Percentiles rank a stretch among this genome's conserved stretches.
phyloP scores from a whole-genome alignment of 2,888 invertebrate species.

The Diaphora mendica region DNA sequence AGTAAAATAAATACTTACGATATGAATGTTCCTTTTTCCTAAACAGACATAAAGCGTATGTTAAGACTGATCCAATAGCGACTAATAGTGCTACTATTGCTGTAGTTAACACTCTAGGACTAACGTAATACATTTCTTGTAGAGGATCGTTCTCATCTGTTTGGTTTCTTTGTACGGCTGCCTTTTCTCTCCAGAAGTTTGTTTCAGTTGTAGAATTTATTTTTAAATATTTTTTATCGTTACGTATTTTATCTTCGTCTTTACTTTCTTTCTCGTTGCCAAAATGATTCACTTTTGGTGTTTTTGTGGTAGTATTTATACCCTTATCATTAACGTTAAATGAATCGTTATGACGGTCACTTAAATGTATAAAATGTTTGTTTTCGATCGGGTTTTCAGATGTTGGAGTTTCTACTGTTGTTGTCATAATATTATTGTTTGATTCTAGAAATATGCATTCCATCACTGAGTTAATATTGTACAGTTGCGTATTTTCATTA shows the following conservation, averaged over 20 bases:
- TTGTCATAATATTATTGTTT: neutral
- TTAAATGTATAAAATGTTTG: neutral
- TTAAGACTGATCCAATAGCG: neutral
- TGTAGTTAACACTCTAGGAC: neutral
- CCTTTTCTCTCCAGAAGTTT: neutral
- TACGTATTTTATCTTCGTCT: neutral
- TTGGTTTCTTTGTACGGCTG: neutral
- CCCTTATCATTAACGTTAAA: neutral
- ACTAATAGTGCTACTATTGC: neutral
- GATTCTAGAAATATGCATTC: conserved; percentile 24
- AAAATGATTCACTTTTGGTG: neutral
- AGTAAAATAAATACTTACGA: conserved; percentile 1
- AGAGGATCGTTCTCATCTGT: neutral
- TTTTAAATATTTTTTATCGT: neutral
- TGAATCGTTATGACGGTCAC: neutral
- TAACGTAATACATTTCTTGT: conserved; percentile 6
- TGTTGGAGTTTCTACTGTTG: neutral
- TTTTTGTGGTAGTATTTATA: neutral
- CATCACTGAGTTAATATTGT: conserved; percentile 9
- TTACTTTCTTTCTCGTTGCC: neutral
- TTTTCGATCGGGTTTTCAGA: neutral
- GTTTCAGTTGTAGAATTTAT: neutral
- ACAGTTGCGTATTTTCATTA: neutral
- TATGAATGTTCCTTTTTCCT: neutral
- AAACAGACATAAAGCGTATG: conserved; percentile 3